Percentiles rank a stretch among this genome's conserved stretches.
Conservation (phyloP, 1,140 invertebrate species). For the Pachypsylla venusta region DNA sequence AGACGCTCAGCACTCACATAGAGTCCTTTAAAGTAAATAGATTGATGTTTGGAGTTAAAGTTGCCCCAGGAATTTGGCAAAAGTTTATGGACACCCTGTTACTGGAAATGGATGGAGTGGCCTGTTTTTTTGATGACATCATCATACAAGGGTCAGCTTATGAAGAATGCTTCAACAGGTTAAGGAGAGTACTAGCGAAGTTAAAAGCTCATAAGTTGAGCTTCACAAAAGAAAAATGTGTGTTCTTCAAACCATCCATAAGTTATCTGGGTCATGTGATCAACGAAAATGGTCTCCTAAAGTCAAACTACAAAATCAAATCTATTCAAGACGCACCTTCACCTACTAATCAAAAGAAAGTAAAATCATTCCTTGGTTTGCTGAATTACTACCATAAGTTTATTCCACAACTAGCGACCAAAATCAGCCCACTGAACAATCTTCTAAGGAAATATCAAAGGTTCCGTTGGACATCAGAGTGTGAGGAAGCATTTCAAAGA, state of each 20-base stretch:
- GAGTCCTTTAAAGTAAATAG: conserved; percentile 26
- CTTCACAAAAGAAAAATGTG: conserved; percentile 13
- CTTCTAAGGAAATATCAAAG: conserved; percentile 16
- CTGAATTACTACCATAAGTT: conserved; percentile 19
- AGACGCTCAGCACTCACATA: conserved; percentile 25
- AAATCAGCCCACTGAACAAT: conserved; percentile 15
- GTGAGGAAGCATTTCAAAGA: conserved; percentile 17
- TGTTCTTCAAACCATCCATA: conserved; percentile 11
- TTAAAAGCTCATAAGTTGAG: conserved; percentile 10
- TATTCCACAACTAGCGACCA: conserved; percentile 14
- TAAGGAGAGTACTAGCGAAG: conserved; percentile 5
- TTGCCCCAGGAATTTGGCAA: conserved; percentile 25
- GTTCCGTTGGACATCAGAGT: conserved; percentile 18
- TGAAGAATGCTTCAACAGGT: conserved; percentile 1
- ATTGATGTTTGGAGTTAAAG: conserved; percentile 25
- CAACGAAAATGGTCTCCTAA: conserved; percentile 13
- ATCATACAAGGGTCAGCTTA: conserved; percentile 6
- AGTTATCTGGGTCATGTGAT: conserved; percentile 11
- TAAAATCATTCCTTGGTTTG: conserved; percentile 18
- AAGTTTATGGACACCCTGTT: conserved; percentile 23
- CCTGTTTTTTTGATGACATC: conserved; percentile 17
- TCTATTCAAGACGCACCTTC: conserved; percentile 27
- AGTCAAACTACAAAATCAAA: conserved; percentile 24
- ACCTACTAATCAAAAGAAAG: conserved; percentile 26
- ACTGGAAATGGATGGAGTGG: conserved; percentile 6